Evolutionary conservation across 2,113 vertebrate species (phyloP), one percentile per base, ranked within the genome.

Genomic region (Cyrtonyx montezumae): DNA sequence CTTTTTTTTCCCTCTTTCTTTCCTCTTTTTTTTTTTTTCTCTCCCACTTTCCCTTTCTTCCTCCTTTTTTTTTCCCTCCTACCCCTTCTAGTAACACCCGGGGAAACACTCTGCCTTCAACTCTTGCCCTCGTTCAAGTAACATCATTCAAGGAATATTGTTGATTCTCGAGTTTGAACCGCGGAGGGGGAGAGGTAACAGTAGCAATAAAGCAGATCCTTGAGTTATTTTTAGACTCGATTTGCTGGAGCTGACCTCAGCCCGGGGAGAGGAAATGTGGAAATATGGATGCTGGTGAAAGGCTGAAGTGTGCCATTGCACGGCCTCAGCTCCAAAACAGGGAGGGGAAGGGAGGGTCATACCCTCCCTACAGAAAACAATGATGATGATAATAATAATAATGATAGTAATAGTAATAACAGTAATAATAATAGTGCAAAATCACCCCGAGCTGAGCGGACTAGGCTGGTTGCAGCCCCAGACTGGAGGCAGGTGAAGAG

Each of bases 171-270:
- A 8, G 1, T 13, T 34, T 4, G 49, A 22, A 86, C 30, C 48
- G 3, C 14, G 14, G 78, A 22, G 36, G 3, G 23, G 56, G 68
- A 77, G 87, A 68, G 74, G 73, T 21, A 43, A 40, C 71, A 28
- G 86, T 12, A 83, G 83, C 76, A 21, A 36, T 71, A 51, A 71
- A 48, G 14, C 89, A 48, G 67, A 71, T 49, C 82, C 25, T 20
- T 86, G 49, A 13, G 68, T 71, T 88, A 73, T 93, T 93, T 93
- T 88, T 83, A 90, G 83, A 8, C 58, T 55, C 5, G 65, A 18
- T 19, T 90, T 59, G 51, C 75, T 94, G 73, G 80, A 86, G 58
- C 84, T 68, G 87, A 71, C 8, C 90, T 65, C 59, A 61, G 78
- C 36, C 18, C 22, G 13, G 71, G 62, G 48, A 83, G 83, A 55